Base-by-base conservation (phyloP, 2,888 invertebrate genomes). In the Conus canariensis region DNA sequence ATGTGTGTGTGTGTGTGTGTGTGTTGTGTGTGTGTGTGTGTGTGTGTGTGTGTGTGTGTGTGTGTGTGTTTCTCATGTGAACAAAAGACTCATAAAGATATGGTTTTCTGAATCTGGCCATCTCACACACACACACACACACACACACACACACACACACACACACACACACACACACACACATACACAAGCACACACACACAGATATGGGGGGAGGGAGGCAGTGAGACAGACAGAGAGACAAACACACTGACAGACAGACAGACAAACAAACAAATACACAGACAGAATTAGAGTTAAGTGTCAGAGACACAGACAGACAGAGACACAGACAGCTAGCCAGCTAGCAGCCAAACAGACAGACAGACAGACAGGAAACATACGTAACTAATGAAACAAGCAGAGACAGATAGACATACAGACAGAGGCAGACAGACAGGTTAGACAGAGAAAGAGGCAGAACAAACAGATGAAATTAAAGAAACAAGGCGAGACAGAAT, bases 121-220 rank as follows among this genome's bases (percentile, higher is more conserved):
- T 2, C 2, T 30, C 30, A 30, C 30, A 30, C 30, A 30, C 30
- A 30, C 85, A 58, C 85, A 58, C 85, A 8, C 85, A 85, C 85
- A 58, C 85, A 85, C 59, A 58, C 85, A 85, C 59, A 85, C 85
- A 85, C n/a, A 85, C 58, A 12, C 58, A 8, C n/a, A 56, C 58
- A 22, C 30, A 58, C 85, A 58, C 59, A 85, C 58, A 59, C 56
- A 58, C 85, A 59, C 85, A 85, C 85, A 59, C 59, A 85, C 85
- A 85, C 16, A 56, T 12, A 85, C 59, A 85, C 59, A 58, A 7
- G 58, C 0, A 8, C 85, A 58, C 19, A 85, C 58, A 56, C 58
- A 58, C 10, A 80, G 1, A 64, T 1, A 64, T 10, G 16, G 60
- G 16, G 60, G 16, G 1, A 1, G 60, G 16, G 60, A 3, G 60